Percentiles rank a stretch among this genome's conserved stretches.
Conservation (phyloP, 2,797 vertebrate genomes). For the Mus spretus region DNA sequence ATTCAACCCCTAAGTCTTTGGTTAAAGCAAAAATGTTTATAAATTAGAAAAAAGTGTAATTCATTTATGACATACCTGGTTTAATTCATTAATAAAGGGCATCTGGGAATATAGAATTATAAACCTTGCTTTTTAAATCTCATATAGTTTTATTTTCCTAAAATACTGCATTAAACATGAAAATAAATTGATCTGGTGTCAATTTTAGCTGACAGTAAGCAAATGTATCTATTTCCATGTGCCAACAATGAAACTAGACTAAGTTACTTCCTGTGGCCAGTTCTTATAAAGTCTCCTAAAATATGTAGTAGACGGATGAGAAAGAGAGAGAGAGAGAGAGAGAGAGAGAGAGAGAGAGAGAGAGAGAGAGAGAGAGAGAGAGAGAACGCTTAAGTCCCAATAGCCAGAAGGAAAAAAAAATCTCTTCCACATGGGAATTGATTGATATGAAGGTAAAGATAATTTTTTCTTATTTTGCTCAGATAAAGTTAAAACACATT, state of each 20-base stretch:
- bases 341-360: too few species aligned
- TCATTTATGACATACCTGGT: not conserved
- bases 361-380: too few species aligned
- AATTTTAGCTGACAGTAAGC: conserved; percentile 29
- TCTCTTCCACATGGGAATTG: conserved; percentile 52
- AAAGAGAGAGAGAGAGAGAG: too few species aligned
- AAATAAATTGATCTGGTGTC: conserved; percentile 59
- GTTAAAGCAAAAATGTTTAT: conserved; percentile 4
- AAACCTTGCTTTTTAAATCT: conserved; percentile 50
- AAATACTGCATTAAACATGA: conserved; percentile 19
- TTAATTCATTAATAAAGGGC: conserved; percentile 11
- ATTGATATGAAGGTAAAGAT: conserved; percentile 71
- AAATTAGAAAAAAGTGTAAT: conserved; percentile 57
- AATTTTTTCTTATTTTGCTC: conserved; percentile 71
- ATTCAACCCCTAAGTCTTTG: not conserved
- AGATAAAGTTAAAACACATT: conserved; percentile 74
- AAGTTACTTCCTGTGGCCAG: not conserved
- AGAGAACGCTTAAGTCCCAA: not conserved
- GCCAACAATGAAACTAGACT: conserved; percentile 9
- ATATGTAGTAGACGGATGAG: not conserved
- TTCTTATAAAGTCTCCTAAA: conserved; percentile 53
- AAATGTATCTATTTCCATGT: conserved; percentile 29
- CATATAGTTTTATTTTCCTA: conserved; percentile 26
- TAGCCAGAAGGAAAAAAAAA: conserved; percentile 55
- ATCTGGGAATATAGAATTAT: not conserved